phyloP scores from a whole-genome alignment of 2,888 invertebrate genomes.

The Alloscopus bannaensis region DNA sequence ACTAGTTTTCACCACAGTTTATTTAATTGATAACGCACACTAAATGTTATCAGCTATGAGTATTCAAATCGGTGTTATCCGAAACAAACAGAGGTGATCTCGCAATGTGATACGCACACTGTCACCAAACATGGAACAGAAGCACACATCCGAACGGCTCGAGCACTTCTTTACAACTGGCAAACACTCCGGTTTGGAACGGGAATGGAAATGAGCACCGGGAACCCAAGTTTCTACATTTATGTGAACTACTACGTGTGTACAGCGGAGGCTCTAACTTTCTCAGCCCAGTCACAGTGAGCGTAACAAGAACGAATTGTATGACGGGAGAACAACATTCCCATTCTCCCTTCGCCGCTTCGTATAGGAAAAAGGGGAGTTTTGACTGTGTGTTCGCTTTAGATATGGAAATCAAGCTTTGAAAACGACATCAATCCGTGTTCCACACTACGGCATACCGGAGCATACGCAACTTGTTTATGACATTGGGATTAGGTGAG shows the following conservation, averaged over 20 bases:
- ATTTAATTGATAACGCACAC: too few relatives aligned
- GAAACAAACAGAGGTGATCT: too few relatives aligned
- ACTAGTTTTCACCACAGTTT: too few relatives aligned
- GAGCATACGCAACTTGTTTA: conserved; percentile 9
- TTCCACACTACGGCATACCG: background rate
- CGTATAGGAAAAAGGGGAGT: too few relatives aligned
- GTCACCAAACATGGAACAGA: too few relatives aligned
- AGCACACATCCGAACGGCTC: conserved; percentile 1
- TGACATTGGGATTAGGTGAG: background rate
- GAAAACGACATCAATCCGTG: conserved; percentile 19
- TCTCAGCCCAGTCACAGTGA: conserved; percentile 36
- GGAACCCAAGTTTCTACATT: conserved; percentile 23
- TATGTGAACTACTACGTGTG: background rate
- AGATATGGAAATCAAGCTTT: conserved; percentile 28
- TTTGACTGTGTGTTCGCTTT: conserved; percentile 1
- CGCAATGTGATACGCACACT: too few relatives aligned
- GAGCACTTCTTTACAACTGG: conserved; percentile 44
- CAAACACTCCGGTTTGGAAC: conserved; percentile 10
- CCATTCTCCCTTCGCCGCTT: background rate
- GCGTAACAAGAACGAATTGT: conserved; percentile 55
- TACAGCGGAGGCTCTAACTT: background rate
- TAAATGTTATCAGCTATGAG: too few relatives aligned
- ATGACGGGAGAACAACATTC: conserved; percentile 12
- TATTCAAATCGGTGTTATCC: too few relatives aligned
- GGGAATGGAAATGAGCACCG: conserved; percentile 41